These are phyloP conservation scores for Automeris io DNA, from an alignment of 2,888 invertebrate genomes.

Conservation along the genomic window DNA sequence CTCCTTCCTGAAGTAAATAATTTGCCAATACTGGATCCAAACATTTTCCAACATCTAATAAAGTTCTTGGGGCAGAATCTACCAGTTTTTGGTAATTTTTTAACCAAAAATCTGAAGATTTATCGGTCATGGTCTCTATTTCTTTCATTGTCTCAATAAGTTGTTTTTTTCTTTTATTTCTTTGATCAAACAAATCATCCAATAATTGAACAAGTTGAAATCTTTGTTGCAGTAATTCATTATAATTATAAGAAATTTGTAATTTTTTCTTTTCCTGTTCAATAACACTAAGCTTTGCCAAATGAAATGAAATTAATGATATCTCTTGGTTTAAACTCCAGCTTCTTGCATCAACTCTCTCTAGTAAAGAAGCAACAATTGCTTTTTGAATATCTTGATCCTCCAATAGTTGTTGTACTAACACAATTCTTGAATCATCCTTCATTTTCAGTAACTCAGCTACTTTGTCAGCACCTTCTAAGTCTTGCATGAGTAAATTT, in stretches of 20 bases:
- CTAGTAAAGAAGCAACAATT: slow-evolving; percentile 82
- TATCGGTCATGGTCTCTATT: slow-evolving; percentile 80
- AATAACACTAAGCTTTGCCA: slow-evolving; percentile 82
- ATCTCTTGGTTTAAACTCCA: slow-evolving; percentile 88
- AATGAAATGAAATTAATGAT: slow-evolving; percentile 82
- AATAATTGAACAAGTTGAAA: slow-evolving; percentile 80
- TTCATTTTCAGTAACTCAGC: slow-evolving; percentile 78
- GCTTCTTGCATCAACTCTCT: slow-evolving; percentile 84
- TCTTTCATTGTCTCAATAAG: slow-evolving; percentile 81
- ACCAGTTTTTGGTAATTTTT: slow-evolving; percentile 89
- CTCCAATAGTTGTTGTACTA: slow-evolving; percentile 79
- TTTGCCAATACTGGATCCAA: slow-evolving; percentile 83
- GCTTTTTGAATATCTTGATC: slow-evolving; percentile 85
- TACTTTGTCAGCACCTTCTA: slow-evolving; percentile 78
- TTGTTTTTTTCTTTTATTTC: slow-evolving; percentile 80
- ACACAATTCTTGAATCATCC: slow-evolving; percentile 77
- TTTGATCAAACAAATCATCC: slow-evolving; percentile 82
- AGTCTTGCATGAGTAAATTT: slow-evolving; percentile 75
- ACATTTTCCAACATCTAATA: slow-evolving; percentile 77
- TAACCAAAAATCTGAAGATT: slow-evolving; percentile 82
- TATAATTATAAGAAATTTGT: slow-evolving; percentile 81
- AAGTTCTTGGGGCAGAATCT: slow-evolving; percentile 83
- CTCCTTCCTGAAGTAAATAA: slow-evolving; percentile 82
- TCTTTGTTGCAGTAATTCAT: slow-evolving; percentile 82
- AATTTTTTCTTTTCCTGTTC: slow-evolving; percentile 84